phyloP scores from a whole-genome alignment of 2,888 invertebrate species.

The Synanthedon myopaeformis region DNA sequence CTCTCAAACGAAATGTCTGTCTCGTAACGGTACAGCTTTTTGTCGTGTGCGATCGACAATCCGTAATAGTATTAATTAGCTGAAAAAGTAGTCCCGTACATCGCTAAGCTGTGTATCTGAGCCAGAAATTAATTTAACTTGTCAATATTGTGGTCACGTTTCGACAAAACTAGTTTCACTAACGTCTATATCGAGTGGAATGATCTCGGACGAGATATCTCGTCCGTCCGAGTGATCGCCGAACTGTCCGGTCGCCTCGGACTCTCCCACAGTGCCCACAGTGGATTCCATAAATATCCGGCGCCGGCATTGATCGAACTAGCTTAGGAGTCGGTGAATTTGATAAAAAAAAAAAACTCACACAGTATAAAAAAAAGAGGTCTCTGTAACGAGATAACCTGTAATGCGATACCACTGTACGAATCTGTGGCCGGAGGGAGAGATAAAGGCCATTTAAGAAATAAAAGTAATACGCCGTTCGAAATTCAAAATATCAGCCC shows the following conservation, averaged over 20 bases:
- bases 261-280: conserved; percentile 51
- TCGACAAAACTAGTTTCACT: conserved; percentile 51
- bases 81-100: conserved; percentile 31
- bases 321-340: conserved; percentile 41
- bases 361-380: conserved; percentile 38
- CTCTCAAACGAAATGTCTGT: conserved; percentile 17
- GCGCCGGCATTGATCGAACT: conserved; percentile 28
- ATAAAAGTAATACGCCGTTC: conserved; percentile 42
- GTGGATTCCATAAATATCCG: conserved; percentile 51
- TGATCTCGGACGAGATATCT: conserved; percentile 54
- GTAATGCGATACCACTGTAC: conserved; percentile 62
- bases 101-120: conserved; percentile 26
- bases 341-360: conserved; percentile 24
- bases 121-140: conserved; percentile 48
- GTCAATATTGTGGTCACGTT: conserved; percentile 59
- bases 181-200: conserved; percentile 53
- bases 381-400: conserved; percentile 53
- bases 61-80: conserved; percentile 50
- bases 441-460: conserved; percentile 53
- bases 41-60: conserved; percentile 45
- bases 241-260: conserved; percentile 6
- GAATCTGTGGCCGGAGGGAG: conserved; percentile 53
- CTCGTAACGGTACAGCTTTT: conserved; percentile 53
- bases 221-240: conserved; percentile 11
- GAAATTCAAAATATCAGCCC: conserved; percentile 54